phyloP scores from a whole-genome alignment of 2,888 invertebrate species.

The Pyrrhosoma nymphula region DNA sequence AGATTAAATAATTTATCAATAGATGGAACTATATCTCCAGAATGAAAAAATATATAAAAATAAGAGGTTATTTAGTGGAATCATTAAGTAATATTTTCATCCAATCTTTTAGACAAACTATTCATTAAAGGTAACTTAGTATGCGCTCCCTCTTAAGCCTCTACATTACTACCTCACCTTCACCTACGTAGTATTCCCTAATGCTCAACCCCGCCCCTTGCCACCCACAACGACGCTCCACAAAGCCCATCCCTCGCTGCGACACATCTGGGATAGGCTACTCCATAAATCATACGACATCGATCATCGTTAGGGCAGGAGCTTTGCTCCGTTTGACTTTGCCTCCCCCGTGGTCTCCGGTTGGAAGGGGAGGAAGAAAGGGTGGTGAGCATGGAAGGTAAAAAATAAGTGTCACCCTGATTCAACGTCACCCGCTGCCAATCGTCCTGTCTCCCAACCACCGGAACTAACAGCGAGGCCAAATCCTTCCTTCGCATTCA shows the following conservation, averaged over 20 bases:
- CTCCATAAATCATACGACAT: constrained; percentile 63
- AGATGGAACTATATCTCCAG: too few species aligned
- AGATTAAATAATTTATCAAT: too few species aligned
- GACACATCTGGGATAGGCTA: constrained; percentile 20
- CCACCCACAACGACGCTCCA: not conserved
- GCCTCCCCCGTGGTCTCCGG: not conserved
- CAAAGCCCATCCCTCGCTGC: not conserved
- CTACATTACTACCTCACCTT: not conserved
- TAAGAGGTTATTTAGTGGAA: too few species aligned
- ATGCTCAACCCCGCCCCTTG: not conserved
- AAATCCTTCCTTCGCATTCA: not conserved
- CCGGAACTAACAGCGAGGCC: not conserved
- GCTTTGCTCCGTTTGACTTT: constrained; percentile 48
- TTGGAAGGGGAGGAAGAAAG: not conserved
- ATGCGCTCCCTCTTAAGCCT: too few species aligned
- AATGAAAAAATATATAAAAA: too few species aligned
- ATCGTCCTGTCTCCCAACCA: not conserved
- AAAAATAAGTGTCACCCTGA: not conserved
- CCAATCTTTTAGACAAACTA: too few species aligned
- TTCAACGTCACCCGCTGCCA: constrained; percentile 45
- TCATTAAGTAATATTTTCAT: too few species aligned
- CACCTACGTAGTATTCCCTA: not conserved
- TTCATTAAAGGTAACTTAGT: too few species aligned
- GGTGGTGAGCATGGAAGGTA: not conserved
- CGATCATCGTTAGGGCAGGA: constrained; percentile 55